phyloP scores from a whole-genome alignment of 2,888 invertebrate genomes.

The Dicyrtoma fusca region DNA sequence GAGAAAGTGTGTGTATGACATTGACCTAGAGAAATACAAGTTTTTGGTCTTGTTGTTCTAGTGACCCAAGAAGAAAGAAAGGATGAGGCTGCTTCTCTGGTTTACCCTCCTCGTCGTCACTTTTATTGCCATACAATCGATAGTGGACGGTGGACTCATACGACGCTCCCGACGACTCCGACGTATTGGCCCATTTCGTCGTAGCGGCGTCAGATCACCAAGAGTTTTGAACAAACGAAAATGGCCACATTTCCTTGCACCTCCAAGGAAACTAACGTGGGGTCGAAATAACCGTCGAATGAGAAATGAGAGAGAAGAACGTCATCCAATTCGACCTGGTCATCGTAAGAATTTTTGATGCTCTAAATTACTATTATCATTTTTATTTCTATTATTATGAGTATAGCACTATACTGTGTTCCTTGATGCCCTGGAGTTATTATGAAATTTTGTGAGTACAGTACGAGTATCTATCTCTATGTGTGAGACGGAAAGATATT shows the following conservation, averaged over 20 bases:
- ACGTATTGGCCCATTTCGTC: conserved; percentile 6
- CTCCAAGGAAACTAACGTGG: conserved; percentile 25
- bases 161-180: conserved; percentile 32
- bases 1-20: conserved; percentile 54
- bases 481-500: too few relatives aligned
- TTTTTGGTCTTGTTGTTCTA: conserved; percentile 56
- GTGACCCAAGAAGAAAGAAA: conserved; percentile 52
- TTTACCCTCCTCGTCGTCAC: conserved; percentile 44
- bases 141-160: conserved; percentile 33
- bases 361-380: too few relatives aligned
- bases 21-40: conserved; percentile 56
- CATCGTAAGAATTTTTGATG: conserved; percentile 24
- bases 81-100: conserved; percentile 46
- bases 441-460: too few relatives aligned
- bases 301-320: conserved; percentile 28
- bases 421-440: too few relatives aligned
- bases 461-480: too few relatives aligned
- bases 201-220: background rate
- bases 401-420: too few relatives aligned
- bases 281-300: conserved; percentile 13
- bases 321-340: conserved; percentile 12
- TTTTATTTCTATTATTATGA: too few relatives aligned
- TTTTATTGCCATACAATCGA: conserved; percentile 16
- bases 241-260: conserved; percentile 37
- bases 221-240: conserved; percentile 11